Conservation (phyloP, 2,888 invertebrate genomes). For the Phyllotreta cruciferae region DNA sequence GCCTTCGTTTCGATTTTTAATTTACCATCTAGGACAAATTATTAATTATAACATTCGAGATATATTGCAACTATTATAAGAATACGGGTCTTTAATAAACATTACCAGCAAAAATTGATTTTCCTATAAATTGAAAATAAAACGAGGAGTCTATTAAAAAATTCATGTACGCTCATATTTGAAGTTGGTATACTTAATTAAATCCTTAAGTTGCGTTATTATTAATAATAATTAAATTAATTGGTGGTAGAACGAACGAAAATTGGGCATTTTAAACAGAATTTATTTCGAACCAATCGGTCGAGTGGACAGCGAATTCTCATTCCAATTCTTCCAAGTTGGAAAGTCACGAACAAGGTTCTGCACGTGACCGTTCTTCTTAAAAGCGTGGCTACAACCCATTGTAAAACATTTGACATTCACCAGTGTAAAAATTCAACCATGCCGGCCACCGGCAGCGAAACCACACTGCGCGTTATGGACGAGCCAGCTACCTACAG, state of each 20-base stretch:
- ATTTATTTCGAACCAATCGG: too few relatives aligned
- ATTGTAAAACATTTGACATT: slow-evolving; percentile 44
- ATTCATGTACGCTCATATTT: too few relatives aligned
- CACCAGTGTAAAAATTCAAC: slow-evolving; percentile 48
- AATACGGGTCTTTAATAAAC: neutral
- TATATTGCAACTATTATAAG: slow-evolving; percentile 7
- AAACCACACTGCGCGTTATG: slow-evolving; percentile 41
- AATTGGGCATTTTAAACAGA: too few relatives aligned
- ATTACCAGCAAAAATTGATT: too few relatives aligned
- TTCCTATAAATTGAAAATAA: too few relatives aligned
- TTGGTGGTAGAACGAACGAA: too few relatives aligned
- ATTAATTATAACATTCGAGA: slow-evolving; percentile 15
- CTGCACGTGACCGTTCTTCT: slow-evolving; percentile 47
- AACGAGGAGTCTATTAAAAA: too few relatives aligned
- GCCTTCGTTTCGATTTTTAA: slow-evolving; percentile 16
- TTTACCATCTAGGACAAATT: slow-evolving; percentile 27
- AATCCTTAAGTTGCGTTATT: too few relatives aligned
- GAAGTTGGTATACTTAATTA: too few relatives aligned
- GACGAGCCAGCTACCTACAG: slow-evolving; percentile 51
- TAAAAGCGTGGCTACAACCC: slow-evolving; percentile 31
- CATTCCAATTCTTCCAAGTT: slow-evolving; percentile 10
- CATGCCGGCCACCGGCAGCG: slow-evolving; percentile 53
- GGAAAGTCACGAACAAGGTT: slow-evolving; percentile 46
- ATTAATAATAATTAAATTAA: too few relatives aligned
- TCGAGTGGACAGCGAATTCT: neutral